These are phyloP conservation scores for Colaptes auratus DNA, from an alignment of 2,113 vertebrate species.

Conservation along the genomic window DNA sequence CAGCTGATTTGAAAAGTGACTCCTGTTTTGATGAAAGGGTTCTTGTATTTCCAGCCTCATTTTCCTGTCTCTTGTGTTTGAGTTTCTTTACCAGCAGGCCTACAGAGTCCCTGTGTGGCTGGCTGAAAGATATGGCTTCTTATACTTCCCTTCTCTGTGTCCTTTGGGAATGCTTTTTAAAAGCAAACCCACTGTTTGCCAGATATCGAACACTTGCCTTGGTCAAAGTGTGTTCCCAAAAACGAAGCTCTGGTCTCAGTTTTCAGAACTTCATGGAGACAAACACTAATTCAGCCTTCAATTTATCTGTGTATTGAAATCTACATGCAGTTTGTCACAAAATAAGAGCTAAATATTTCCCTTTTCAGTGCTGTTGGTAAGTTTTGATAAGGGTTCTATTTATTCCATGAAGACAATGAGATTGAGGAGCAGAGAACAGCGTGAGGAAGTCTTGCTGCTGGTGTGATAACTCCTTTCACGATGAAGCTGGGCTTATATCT, in stretches of 20 bases:
- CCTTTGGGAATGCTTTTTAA: not conserved
- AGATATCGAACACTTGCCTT: not conserved
- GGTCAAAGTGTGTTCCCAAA: not conserved
- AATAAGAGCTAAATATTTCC: not conserved
- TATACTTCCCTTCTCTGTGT: not conserved
- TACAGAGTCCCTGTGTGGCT: not conserved
- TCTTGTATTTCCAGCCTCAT: not conserved
- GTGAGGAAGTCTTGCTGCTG: not conserved
- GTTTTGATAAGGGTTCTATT: not conserved
- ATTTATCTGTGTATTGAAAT: not conserved
- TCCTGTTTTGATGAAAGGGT: not conserved
- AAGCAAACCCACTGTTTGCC: not conserved
- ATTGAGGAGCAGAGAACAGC: not conserved
- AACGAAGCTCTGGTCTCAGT: not conserved
- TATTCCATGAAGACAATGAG: not conserved
- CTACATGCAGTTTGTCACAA: not conserved
- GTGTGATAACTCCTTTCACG: not conserved
- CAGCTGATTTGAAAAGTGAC: not conserved
- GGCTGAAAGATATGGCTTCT: not conserved
- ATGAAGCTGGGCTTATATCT: not conserved
- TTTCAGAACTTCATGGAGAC: not conserved
- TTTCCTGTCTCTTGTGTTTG: not conserved
- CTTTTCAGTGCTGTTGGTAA: not conserved
- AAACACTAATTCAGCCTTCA: not conserved
- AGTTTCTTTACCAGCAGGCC: not conserved